Evolutionary conservation across 37 sponge, comb jelly and placozoan species (phyloP), one percentile per base, ranked within the genome.

Genomic region (Halichondria panicea): DNA sequence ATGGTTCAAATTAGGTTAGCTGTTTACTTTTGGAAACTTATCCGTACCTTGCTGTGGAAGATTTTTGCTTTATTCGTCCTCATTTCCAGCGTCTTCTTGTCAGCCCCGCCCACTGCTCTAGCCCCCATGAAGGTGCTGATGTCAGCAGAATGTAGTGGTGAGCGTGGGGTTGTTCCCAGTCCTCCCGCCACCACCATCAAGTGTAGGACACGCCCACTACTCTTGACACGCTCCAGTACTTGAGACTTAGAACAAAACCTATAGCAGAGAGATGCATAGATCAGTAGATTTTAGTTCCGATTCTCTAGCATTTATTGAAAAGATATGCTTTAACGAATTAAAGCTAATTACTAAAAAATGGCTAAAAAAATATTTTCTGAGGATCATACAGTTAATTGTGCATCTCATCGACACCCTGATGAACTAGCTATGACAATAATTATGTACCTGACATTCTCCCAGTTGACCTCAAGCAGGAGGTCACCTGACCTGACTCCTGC

Each of bases 401-500:
- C n/a, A n/a, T n/a, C n/a, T n/a, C n/a, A n/a, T n/a, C n/a, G n/a
- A n/a, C n/a, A n/a, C n/a, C n/a, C n/a, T n/a, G n/a, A n/a, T n/a
- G n/a, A n/a, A n/a, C n/a, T n/a, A n/a, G n/a, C n/a, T n/a, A n/a
- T n/a, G n/a, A n/a, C n/a, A 48, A 18, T 11, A 48, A 39, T 28
- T 36, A 19, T 8, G 55, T 58, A 68, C 63, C 73, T 43, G 3
- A 81, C 65, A 8, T 63, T 63, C 18, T 61, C 22, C 1, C 76
- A 80, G 35, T 93, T 84, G 39, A 88, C 68, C 35, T 89, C 87
- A 63, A 93, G 63, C 40, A 93, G 38, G n/a, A 93, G 74, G 61
- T 93, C 94, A n/a, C 94, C 94, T 4, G 94, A 93, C 39, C 90
- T 81, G 40, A 93, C 18, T 11, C 94, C 94, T 18, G 87, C 90